Percentiles rank a stretch among this genome's conserved stretches.
Evolutionary conservation across 2,888 invertebrate species (phyloP).

Genomic region (Helleia helle): DNA sequence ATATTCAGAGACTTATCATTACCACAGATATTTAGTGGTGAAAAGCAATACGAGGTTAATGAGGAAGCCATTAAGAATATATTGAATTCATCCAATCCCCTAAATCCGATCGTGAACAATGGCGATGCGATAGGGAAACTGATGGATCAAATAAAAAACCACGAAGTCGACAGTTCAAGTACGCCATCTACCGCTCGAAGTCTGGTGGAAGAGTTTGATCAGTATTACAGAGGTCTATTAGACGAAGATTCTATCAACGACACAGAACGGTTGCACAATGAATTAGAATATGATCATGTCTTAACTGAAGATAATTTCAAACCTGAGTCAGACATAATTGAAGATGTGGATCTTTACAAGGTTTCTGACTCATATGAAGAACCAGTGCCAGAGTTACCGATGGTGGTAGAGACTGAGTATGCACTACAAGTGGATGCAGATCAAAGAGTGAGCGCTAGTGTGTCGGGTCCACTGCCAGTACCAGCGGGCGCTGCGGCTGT

Average conservation of each 20-base stretch:
- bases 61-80: constrained; percentile 55
- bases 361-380: constrained; percentile 13
- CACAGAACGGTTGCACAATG: constrained; percentile 22
- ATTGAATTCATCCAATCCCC: constrained; percentile 40
- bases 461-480: constrained; percentile 45
- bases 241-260: constrained; percentile 32
- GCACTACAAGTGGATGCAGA: neutral
- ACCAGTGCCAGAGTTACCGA: constrained; percentile 12
- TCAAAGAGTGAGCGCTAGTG: constrained; percentile 15
- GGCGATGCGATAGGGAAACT: constrained; percentile 39
- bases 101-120: constrained; percentile 29
- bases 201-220: constrained; percentile 57
- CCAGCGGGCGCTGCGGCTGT: constrained; percentile 42
- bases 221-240: constrained; percentile 46
- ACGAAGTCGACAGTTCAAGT: constrained; percentile 39
- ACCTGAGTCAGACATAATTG: too few relatives aligned
- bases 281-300: neutral
- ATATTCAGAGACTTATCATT: constrained; percentile 50
- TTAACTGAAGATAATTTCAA: too few relatives aligned
- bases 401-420: constrained; percentile 14
- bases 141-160: constrained; percentile 43
- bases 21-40: constrained; percentile 55
- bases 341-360: too few relatives aligned
- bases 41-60: constrained; percentile 61
- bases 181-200: constrained; percentile 59